These are phyloP conservation scores for Enteromius argenteus DNA, from an alignment of 2,797 vertebrate genomes.

Conservation along the genomic window DNA sequence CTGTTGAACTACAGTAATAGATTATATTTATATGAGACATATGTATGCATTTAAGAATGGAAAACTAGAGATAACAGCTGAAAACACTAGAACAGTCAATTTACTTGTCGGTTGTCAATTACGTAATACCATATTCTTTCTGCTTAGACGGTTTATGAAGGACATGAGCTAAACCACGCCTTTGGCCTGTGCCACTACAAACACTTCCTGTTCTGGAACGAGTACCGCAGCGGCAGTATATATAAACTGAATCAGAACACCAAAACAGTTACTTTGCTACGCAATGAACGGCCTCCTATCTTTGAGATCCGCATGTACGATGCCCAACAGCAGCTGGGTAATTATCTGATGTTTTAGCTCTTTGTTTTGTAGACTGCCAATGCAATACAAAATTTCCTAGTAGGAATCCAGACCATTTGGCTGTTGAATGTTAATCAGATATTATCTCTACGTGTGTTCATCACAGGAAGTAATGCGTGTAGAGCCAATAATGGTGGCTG, in stretches of 20 bases:
- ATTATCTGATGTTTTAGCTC: not conserved
- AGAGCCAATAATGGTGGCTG: conserved; percentile 93
- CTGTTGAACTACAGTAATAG: not conserved
- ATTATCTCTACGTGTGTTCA: conserved; percentile 10
- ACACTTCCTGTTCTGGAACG: conserved; percentile 95
- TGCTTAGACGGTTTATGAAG: conserved; percentile 91
- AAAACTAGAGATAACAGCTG: not conserved
- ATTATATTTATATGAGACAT: not conserved
- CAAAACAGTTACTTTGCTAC: conserved; percentile 84
- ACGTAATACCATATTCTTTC: not conserved
- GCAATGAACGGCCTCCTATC: conserved; percentile 93
- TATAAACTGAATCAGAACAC: conserved; percentile 89
- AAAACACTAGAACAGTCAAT: not conserved
- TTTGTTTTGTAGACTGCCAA: not conserved
- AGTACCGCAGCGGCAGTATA: conserved; percentile 95
- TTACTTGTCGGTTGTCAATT: not conserved
- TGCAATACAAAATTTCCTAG: not conserved
- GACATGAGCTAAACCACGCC: conserved; percentile 92
- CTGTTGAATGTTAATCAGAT: not conserved
- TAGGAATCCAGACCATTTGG: not conserved
- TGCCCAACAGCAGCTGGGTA: conserved; percentile 96
- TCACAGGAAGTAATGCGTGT: conserved; percentile 89
- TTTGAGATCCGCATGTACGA: conserved; percentile 98
- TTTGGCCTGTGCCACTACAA: conserved; percentile 96
- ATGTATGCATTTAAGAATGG: not conserved